These are phyloP conservation scores for Drosophila arawakana DNA, from an alignment of 1,140 invertebrate genomes.

Conservation along the genomic window DNA sequence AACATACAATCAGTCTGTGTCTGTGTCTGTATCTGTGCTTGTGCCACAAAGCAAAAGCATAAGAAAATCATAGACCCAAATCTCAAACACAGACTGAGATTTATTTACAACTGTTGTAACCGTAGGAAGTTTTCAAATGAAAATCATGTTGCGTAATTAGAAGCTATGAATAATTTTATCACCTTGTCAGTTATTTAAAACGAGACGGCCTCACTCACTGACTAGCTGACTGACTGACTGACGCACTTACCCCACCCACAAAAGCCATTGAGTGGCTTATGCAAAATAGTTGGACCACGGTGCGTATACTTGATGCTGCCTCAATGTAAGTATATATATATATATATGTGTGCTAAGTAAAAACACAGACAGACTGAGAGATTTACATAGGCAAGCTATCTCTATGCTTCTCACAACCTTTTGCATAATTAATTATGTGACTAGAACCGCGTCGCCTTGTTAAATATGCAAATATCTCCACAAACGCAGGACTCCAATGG, in stretches of 20 bases:
- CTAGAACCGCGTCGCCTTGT: slow-evolving; percentile 68
- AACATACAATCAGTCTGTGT: slow-evolving; percentile 41
- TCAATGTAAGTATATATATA: slow-evolving; percentile 1
- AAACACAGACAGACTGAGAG: slow-evolving; percentile 5
- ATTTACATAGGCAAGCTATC: slow-evolving; percentile 50
- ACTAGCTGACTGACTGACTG: slow-evolving; percentile 27
- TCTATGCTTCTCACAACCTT: slow-evolving; percentile 55
- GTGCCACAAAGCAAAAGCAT: slow-evolving; percentile 25
- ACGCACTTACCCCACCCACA: slow-evolving; percentile 30
- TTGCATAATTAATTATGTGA: slow-evolving; percentile 82
- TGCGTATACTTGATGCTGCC: slow-evolving; percentile 68
- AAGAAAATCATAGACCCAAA: slow-evolving; percentile 23
- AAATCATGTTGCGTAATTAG: slow-evolving; percentile 80
- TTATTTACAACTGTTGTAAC: slow-evolving; percentile 8
- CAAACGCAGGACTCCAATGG: slow-evolving; percentile 11
- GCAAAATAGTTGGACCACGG: slow-evolving; percentile 68
- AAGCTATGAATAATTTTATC: slow-evolving; percentile 80
- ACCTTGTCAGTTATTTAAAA: slow-evolving; percentile 75
- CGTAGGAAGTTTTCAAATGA: slow-evolving; percentile 65
- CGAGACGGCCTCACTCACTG: slow-evolving; percentile 26
- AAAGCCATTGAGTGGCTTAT: slow-evolving; percentile 59
- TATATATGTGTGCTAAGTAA: slow-evolving; percentile 1
- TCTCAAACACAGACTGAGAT: slow-evolving; percentile 14
- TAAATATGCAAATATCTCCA: slow-evolving; percentile 75
- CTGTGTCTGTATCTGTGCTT: background rate